Base-by-base conservation (phyloP, 2,113 vertebrate genomes). In the Peucedramus taeniatus region DNA sequence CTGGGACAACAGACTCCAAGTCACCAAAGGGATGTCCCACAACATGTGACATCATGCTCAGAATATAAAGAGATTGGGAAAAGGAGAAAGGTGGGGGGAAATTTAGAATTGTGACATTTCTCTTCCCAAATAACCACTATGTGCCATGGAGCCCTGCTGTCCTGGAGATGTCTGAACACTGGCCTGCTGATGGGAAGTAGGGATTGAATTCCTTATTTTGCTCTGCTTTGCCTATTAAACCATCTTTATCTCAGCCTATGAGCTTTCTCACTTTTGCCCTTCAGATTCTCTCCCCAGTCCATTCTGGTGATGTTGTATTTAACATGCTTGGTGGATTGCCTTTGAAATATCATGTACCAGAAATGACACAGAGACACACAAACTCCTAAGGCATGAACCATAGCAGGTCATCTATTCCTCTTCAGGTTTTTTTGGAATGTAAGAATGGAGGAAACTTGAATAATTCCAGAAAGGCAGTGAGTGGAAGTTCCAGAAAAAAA, bases 31-130 rank as follows among this genome's bases (percentile, higher is more conserved):
- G 13, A 31, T 57, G 15, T 50, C 2, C 35, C 28, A 44, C 22
- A 23, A 8, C 13, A 2, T 15, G 18, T 17, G 59, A 22, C 2
- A 13, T 42, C 42, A 12, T 44, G 27, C 9, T 77, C 53, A 77
- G 27, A 19, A 15, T 10, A 17, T 22, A 72, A 77, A 68, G 17
- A 20, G 13, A 20, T 15, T 6, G 4, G 15, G 19, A 4, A 10
- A 80, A 33, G 23, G 28, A 78, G 10, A 31, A 60, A 61, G 1
- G 5, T 35, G 21, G 8, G 7, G 1, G 4, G 18, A 74, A 2
- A 0, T 53, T 53, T 6, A 5, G 9, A 49, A 9, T 59, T 9
- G 23, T 26, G 33, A 24, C 0, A 4, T 59, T 30, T 78, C 19
- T 59, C 28, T 84, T 49, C 22, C 44, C 19, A 33, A 40, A 5